These are phyloP conservation scores for Aethes cnicana DNA, from an alignment of 2,888 invertebrate genomes.

Conservation along the genomic window DNA sequence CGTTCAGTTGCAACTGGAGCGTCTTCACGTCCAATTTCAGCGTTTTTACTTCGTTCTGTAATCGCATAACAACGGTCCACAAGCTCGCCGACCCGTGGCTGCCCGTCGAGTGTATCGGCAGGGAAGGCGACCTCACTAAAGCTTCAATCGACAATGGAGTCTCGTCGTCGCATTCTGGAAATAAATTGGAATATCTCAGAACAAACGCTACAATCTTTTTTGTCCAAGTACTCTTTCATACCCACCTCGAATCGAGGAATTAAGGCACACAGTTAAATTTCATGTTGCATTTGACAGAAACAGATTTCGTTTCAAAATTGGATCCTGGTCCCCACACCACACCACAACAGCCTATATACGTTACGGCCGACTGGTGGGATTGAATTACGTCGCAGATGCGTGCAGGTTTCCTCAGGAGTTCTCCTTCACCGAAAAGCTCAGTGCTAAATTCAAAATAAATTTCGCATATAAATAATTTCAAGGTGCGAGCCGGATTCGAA, in stretches of 20 bases:
- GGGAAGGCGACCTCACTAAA: slow-evolving; percentile 72
- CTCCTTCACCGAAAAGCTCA: no score
- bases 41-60: slow-evolving; percentile 88
- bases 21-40: slow-evolving; percentile 84
- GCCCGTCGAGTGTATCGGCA: slow-evolving; percentile 68
- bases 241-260: slow-evolving; percentile 46
- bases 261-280: no score
- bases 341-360: no score
- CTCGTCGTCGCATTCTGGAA: slow-evolving; percentile 79
- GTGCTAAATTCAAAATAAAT: no score
- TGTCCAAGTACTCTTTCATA: slow-evolving; percentile 39
- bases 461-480: no score
- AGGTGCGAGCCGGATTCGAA: no score
- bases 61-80: slow-evolving; percentile 89
- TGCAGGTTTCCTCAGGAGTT: no score
- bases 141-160: slow-evolving; percentile 61
- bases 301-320: no score
- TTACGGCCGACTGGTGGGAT: no score
- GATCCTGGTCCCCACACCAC: no score
- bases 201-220: slow-evolving; percentile 38
- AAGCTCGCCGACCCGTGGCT: slow-evolving; percentile 82
- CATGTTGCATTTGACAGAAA: no score
- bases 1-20: slow-evolving; percentile 84
- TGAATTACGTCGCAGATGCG: no score
- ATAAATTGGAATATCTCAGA: slow-evolving; percentile 46